Evolutionary conservation across 2,113 vertebrate species (phyloP).

Genomic region (Actinemys pallida): DNA sequence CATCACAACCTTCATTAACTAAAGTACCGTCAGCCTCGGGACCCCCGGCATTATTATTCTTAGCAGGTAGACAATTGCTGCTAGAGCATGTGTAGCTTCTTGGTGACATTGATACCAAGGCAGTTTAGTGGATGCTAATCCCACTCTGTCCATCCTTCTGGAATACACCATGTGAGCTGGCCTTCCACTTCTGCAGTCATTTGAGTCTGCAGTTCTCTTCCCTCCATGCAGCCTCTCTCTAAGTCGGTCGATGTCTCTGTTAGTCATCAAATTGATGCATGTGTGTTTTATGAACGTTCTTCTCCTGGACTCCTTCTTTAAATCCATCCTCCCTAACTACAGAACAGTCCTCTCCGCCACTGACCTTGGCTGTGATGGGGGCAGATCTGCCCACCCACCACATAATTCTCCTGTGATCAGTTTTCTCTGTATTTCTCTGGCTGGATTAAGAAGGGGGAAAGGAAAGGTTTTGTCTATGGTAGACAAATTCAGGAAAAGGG

Average conservation of each 20-base stretch:
- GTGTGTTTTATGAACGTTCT: neutral
- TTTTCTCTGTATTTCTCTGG: neutral
- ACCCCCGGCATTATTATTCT: conserved; percentile 4
- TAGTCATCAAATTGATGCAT: neutral
- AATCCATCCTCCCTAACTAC: neutral
- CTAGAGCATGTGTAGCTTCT: neutral
- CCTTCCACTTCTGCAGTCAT: neutral
- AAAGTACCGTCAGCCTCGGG: conserved; percentile 33
- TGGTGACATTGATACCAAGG: neutral
- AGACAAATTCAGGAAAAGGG: neutral
- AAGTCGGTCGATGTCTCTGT: neutral
- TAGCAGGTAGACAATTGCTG: conserved; percentile 8
- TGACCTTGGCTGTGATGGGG: too few species aligned
- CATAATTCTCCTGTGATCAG: neutral
- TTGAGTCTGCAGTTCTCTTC: neutral
- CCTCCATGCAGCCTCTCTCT: neutral
- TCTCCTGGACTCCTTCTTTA: neutral
- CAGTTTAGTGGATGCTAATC: neutral
- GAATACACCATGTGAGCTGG: neutral
- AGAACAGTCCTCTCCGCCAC: neutral
- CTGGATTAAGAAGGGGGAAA: neutral
- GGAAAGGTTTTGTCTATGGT: neutral
- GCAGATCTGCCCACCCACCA: neutral
- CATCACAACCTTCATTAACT: conserved; percentile 46
- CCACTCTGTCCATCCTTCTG: neutral